Conservation (phyloP, 2,888 invertebrate species). For the Ennomos quercinarius region DNA sequence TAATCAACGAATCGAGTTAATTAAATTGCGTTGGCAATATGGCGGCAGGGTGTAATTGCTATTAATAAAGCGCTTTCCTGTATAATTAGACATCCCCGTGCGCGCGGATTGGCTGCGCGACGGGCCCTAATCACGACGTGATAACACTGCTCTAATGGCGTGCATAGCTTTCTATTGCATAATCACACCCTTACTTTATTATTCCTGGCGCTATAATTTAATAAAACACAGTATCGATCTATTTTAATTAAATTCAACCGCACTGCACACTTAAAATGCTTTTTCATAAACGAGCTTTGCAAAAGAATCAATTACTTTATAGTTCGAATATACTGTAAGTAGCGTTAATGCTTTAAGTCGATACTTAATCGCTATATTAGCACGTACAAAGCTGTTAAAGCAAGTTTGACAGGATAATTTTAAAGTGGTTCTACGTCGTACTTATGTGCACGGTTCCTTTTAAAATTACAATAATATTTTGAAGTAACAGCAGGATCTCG, state of each 20-base stretch:
- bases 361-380: too few species aligned
- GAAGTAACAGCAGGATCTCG: constrained; percentile 19
- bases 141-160: constrained; percentile 80
- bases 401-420: background rate
- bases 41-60: constrained; percentile 83
- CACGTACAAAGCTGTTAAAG: background rate
- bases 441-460: background rate
- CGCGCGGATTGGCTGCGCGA: constrained; percentile 78
- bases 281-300: too few species aligned
- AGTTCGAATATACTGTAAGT: too few species aligned
- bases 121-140: constrained; percentile 80
- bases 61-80: constrained; percentile 84
- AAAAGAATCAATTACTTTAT: too few species aligned
- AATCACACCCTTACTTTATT: constrained; percentile 53
- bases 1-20: constrained; percentile 84
- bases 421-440: background rate
- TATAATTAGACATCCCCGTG: constrained; percentile 78
- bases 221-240: constrained; percentile 25
- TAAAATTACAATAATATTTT: constrained; percentile 9
- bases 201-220: constrained; percentile 40
- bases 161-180: constrained; percentile 66
- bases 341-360: too few species aligned
- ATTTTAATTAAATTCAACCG: constrained; percentile 27
- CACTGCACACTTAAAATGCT: too few species aligned
- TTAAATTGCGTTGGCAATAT: constrained; percentile 83